These are phyloP conservation scores for Pteropus rufus DNA, from an alignment of 2,797 vertebrate species.

Conservation along the genomic window DNA sequence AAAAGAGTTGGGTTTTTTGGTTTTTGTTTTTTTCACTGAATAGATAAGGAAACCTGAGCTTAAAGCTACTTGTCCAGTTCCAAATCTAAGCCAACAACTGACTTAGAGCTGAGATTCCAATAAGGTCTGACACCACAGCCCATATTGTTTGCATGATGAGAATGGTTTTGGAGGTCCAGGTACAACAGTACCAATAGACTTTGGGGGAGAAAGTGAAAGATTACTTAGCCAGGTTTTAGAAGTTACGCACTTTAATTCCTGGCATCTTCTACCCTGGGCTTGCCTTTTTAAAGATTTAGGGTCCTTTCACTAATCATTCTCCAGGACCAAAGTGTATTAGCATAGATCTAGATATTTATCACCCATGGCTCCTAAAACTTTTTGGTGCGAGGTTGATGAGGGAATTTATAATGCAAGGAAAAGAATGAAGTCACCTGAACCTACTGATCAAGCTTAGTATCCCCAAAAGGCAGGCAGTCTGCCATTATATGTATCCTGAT, in stretches of 20 bases:
- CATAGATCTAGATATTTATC: background rate
- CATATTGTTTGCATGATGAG: background rate
- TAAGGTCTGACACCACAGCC: background rate
- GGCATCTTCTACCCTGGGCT: background rate
- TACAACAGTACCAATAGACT: background rate
- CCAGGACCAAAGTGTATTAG: background rate
- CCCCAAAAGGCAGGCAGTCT: background rate
- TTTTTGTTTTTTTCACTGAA: background rate
- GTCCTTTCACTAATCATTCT: background rate
- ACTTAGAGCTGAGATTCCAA: background rate
- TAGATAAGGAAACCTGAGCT: background rate
- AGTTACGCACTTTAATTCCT: background rate
- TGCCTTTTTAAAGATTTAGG: background rate
- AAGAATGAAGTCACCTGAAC: background rate
- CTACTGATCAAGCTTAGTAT: background rate
- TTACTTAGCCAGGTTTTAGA: background rate
- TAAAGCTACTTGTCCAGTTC: background rate
- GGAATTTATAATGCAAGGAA: background rate
- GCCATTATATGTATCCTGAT: background rate
- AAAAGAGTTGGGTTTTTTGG: background rate
- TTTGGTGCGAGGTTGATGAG: background rate
- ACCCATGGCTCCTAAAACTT: background rate
- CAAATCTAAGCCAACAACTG: background rate
- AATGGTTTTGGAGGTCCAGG: background rate
- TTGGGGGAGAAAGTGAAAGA: background rate